Percentiles rank a stretch among this genome's conserved stretches.
These are phyloP conservation scores for Chirona hameri DNA, from an alignment of 2,888 invertebrate species.

Conservation along the genomic window DNA sequence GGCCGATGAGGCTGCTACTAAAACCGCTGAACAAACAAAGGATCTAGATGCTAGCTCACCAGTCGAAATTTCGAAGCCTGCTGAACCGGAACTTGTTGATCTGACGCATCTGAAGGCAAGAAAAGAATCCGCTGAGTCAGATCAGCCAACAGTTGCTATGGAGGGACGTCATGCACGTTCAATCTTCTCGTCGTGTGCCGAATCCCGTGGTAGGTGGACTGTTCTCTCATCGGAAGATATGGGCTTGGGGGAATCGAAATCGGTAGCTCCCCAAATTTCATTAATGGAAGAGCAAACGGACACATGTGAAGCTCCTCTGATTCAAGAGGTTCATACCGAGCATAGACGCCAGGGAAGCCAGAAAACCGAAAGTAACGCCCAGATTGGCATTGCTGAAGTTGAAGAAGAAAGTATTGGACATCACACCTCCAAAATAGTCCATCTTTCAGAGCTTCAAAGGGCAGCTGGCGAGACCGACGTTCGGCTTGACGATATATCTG, in stretches of 20 bases:
- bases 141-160: background rate
- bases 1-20: background rate
- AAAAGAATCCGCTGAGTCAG: background rate
- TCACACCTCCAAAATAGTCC: background rate
- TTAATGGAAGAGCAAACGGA: background rate
- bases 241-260: background rate
- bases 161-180: background rate
- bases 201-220: background rate
- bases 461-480: background rate
- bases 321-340: background rate
- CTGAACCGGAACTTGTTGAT: background rate
- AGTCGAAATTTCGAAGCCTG: background rate
- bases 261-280: background rate
- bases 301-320: background rate
- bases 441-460: background rate
- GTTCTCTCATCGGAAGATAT: too few species aligned
- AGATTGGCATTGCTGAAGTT: background rate
- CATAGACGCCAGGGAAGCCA: background rate
- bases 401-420: background rate
- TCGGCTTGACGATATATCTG: background rate
- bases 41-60: background rate
- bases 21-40: background rate
- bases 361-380: background rate
- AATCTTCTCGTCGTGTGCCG: background rate
- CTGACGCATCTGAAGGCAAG: conserved; percentile 1